These are phyloP conservation scores for Empidonax alnorum DNA, from an alignment of 2,113 vertebrate species.

Conservation along the genomic window DNA sequence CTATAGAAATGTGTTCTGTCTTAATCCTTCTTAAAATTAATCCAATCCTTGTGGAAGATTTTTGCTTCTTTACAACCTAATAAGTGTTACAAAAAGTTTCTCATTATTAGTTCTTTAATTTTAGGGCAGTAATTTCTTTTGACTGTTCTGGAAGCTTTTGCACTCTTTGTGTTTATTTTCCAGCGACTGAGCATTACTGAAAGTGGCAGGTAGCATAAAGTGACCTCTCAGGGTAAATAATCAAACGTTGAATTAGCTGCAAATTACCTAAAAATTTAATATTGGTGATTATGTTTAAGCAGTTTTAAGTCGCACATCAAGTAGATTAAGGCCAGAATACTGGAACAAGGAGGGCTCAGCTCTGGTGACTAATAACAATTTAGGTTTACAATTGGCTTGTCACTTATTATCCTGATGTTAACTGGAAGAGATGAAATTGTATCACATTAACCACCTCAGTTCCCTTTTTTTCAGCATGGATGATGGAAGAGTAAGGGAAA, in stretches of 20 bases:
- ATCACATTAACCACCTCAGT: background rate
- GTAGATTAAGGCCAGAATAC: background rate
- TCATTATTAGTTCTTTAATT: background rate
- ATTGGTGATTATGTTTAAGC: background rate
- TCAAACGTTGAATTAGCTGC: background rate
- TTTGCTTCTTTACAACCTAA: background rate
- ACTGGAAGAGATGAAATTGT: background rate
- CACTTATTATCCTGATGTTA: background rate
- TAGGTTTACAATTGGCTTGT: background rate
- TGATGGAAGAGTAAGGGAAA: background rate
- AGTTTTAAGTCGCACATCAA: background rate
- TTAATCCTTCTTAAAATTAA: conserved; percentile 14
- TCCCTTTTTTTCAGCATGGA: background rate
- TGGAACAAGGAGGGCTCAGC: background rate
- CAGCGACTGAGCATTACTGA: background rate
- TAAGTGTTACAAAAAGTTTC: background rate
- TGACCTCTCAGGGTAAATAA: background rate
- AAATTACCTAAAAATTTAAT: background rate
- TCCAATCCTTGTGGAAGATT: background rate
- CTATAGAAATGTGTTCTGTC: background rate
- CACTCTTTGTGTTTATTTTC: background rate
- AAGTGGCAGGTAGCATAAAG: background rate
- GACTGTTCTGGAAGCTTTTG: background rate
- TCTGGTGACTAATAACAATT: background rate
- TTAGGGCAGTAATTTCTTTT: background rate